Percentiles rank a stretch among this genome's conserved stretches.
These are phyloP conservation scores for Phaenicophaeus curvirostris DNA, from an alignment of 2,797 vertebrate species.

Conservation along the genomic window DNA sequence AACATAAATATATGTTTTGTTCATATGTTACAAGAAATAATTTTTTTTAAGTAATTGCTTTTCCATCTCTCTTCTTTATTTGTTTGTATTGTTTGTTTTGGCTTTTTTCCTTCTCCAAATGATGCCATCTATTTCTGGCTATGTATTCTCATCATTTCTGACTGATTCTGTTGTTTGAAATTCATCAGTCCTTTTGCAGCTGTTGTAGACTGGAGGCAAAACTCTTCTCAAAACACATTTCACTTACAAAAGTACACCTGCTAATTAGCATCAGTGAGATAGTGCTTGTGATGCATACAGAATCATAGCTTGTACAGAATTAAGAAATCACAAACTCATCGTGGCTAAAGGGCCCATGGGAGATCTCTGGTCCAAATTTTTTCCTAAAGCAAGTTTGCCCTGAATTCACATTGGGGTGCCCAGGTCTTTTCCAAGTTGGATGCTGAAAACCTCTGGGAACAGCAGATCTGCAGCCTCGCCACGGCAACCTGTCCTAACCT, in stretches of 20 bases:
- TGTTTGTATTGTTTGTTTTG: background rate
- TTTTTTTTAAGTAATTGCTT: background rate
- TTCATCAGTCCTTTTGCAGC: background rate
- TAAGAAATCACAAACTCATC: background rate
- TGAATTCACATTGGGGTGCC: background rate
- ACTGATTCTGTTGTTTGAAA: background rate
- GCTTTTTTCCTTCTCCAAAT: background rate
- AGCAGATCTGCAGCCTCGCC: background rate
- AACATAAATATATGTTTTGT: background rate
- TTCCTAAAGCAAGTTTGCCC: background rate
- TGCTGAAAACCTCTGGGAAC: background rate
- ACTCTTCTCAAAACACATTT: background rate
- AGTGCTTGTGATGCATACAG: background rate
- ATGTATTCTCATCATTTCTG: background rate
- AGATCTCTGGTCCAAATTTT: background rate
- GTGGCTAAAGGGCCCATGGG: background rate
- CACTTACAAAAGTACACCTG: background rate
- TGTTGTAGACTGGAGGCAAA: background rate
- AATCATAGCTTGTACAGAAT: background rate
- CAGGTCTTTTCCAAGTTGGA: background rate
- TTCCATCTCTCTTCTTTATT: background rate
- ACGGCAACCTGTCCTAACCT: background rate
- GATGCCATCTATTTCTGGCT: background rate
- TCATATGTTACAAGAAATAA: background rate
- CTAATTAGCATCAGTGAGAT: background rate